Evolutionary conservation across 1,140 invertebrate species (phyloP), one percentile per base, ranked within the genome.

Genomic region (Thrips palmi): DNA sequence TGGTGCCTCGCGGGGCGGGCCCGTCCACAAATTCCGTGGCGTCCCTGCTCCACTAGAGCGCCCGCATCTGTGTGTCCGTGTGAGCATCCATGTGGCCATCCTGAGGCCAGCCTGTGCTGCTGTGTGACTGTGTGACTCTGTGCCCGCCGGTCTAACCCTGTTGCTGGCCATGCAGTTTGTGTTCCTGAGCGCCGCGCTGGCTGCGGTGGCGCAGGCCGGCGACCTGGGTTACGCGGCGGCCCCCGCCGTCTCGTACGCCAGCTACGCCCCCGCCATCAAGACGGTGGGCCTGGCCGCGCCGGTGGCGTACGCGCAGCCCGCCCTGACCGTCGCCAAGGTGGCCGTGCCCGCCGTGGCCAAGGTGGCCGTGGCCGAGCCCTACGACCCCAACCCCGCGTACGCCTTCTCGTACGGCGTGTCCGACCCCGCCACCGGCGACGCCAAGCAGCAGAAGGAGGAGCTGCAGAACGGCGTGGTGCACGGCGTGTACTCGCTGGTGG

Each of bases 381-480:
- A 43, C 8, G 27, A 37, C 7, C 41, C 39, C 21, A 30, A 40
- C n/a, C 36, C 33, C 14, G 39, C 38, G 2, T 40, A 40, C 32
- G 38, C 38, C 38, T 28, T 24, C 15, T 31, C 38, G 31, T 36
- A 32, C 30, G 7, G 7, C 8, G 15, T 27, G 7, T 11, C 8
- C 30, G 15, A 8, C 14, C 7, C 7, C 7, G 7, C 30, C 7
- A 15, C n/a, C 22, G 58, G 65, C 19, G 59, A 63, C 42, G 51
- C 53, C 44, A 63, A 63, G 39, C 50, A 52, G 6, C 57, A 59
- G 39, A 49, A 62, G 32, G 65, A 66, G 46, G 59, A 50, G 23
- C 52, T 62, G 19, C 48, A 59, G 31, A 63, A 63, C 3, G 60
- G 66, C 37, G 48, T 58, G 0, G 62, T 67, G 14, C 54, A 57